Base-by-base conservation (phyloP, 2,797 vertebrate species). In the Loriculus beryllinus region DNA sequence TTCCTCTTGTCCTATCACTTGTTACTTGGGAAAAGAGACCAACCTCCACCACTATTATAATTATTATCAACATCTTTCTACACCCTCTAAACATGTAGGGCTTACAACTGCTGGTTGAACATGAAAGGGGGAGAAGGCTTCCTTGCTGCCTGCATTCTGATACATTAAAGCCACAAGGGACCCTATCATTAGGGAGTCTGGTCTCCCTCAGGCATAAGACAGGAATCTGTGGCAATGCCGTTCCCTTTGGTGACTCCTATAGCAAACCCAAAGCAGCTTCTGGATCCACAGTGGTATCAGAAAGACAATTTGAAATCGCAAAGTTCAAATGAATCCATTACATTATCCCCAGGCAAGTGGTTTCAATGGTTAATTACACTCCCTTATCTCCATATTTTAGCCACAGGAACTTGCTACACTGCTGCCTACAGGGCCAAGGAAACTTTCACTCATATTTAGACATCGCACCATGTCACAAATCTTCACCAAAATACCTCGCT, bases 251-350 rank as follows among this genome's bases (percentile, higher is more conserved):
- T 52, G 76, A 20, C 51, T 89, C 72, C 63, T 33, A 7, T 0
- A 42, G 84, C 64, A 75, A 91, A 39, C 28, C 65, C 54, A 54
- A 23, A 72, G 43, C 70, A 76, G 74, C 78, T 60, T 52, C 26
- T 29, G 20, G 54, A 92, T 40, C 83, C 47, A 26, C 54, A 18
- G 26, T 4, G 10, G 1, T 1, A 9, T n/a, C 48, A 82, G 56
- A 56, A 71, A 83, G 63, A 22, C 0, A 0, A 42, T 22, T 13
- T 59, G 33, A 64, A 82, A 35, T 19, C 1, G 0, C 5, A 0
- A 3, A 9, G n/a, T 57, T 37, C 42, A 29, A 29, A 72, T 3
- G 6, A 87, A 63, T 7, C 28, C 23, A 14, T 39, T 42, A 7
- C 5, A n/a, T 23, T 6, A n/a, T 19, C 42, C 48, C 19, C 5